Evolutionary conservation across 2,113 vertebrate genomes (phyloP).

Genomic region (Holacanthus passer): DNA sequence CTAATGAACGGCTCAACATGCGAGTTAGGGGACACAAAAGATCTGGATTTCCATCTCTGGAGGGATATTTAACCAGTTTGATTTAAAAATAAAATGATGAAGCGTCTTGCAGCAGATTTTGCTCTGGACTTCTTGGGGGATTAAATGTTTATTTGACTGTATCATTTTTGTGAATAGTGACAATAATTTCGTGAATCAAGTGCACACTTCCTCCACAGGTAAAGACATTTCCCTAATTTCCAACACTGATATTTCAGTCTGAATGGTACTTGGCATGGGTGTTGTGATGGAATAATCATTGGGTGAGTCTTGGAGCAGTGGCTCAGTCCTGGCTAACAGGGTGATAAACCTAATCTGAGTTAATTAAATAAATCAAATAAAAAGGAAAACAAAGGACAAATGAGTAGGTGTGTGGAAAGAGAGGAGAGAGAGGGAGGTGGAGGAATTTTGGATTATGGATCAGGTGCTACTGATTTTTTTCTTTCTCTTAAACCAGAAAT

Average conservation of each 20-base stretch:
- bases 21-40: neutral
- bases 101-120: neutral
- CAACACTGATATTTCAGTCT: conserved; percentile 14
- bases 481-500: neutral
- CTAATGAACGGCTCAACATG: neutral
- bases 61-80: conserved; percentile 8
- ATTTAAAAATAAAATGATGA: neutral
- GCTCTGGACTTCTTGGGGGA: too few species aligned
- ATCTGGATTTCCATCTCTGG: neutral
- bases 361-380: neutral
- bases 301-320: neutral
- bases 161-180: neutral
- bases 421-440: neutral
- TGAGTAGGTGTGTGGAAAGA: conserved; percentile 16
- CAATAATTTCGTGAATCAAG: neutral
- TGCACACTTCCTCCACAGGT: neutral
- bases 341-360: neutral
- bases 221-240: conserved; percentile 17
- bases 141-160: neutral
- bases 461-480: too few species aligned
- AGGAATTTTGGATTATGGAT: too few species aligned
- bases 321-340: neutral
- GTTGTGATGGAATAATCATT: conserved; percentile 10
- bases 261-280: neutral
- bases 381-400: neutral